Evolutionary conservation across 2,797 vertebrate genomes (phyloP).

Genomic region (Spea hammondii): DNA sequence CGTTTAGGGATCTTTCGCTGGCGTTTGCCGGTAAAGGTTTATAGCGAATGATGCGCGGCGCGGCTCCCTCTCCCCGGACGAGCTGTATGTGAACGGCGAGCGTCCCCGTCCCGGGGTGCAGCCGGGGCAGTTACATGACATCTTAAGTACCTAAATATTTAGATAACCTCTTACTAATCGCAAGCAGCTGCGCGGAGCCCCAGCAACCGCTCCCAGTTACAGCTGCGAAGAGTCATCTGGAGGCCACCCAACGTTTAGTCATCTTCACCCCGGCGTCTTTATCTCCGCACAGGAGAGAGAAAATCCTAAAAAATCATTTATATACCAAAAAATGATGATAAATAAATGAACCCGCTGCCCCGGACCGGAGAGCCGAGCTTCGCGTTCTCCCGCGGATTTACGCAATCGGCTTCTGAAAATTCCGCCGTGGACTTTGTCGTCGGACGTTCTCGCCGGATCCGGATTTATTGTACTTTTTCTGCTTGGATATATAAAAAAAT

Average conservation of each 20-base stretch:
- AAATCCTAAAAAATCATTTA: background rate
- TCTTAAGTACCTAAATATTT: slow-evolving; percentile 27
- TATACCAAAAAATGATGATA: background rate
- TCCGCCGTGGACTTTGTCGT: background rate
- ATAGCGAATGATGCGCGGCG: no score
- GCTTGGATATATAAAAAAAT: background rate
- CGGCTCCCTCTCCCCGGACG: no score
- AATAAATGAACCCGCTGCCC: background rate
- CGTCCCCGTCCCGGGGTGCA: background rate
- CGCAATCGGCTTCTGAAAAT: background rate
- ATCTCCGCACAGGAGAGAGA: background rate
- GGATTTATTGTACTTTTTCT: background rate
- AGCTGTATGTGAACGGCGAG: no score
- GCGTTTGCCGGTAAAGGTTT: background rate
- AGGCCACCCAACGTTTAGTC: background rate
- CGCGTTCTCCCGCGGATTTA: no score
- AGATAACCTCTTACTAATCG: background rate
- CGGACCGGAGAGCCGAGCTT: no score
- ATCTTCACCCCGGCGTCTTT: background rate
- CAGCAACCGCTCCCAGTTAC: background rate
- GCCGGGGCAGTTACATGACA: background rate
- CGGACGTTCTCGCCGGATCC: background rate
- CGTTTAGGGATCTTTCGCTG: background rate
- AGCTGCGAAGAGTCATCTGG: slow-evolving; percentile 3
- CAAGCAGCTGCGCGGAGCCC: slow-evolving; percentile 9